Base-by-base conservation (phyloP, 1,140 invertebrate genomes). In the Capitella teleta region DNA sequence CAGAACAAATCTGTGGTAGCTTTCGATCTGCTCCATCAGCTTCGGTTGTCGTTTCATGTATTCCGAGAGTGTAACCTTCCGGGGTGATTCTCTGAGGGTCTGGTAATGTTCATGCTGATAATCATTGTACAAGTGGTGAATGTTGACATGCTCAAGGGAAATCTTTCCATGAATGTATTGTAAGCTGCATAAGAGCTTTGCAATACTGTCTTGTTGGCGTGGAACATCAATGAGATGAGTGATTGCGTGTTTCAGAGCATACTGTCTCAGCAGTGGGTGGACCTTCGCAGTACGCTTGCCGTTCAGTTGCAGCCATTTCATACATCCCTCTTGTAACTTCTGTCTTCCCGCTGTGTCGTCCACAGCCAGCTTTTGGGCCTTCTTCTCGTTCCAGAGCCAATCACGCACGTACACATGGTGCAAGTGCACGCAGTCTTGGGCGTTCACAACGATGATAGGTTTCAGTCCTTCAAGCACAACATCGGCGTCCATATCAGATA, bases 181-280 rank as follows among this genome's bases (percentile, higher is more conserved):
- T 12, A 51, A 28, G 10, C 40, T 44, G 26, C 49, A 51, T 8
- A 51, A 26, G 2, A 51, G 41, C 24, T 30, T 14, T 2, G 49
- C 40, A 28, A 51, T 44, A 30, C 19, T 44, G 6, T 42, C 37
- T 24, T 51, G 49, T 3, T 30, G 23, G 25, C 44, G 42, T 19
- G 49, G 49, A 3, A 28, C 28, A 16, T 51, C 49, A n/a, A 28
- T 30, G 23, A 51, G 49, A 24, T 51, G 49, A 4, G 18, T 18
- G 16, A 51, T 32, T 2, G 25, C 49, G 28, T 51, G 49, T 51
- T 43, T 51, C 28, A 51, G 41, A 3, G 49, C 49, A 30, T 51
- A 51, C 14, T 6, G 23, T 21, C n/a, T 14, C 5, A 51, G 49
- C 4, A 42, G 18, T n/a, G 49, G 24, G 21, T 44, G 16, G 14